phyloP scores from a whole-genome alignment of 2,113 vertebrate species.

The Collichthys lucidus region DNA sequence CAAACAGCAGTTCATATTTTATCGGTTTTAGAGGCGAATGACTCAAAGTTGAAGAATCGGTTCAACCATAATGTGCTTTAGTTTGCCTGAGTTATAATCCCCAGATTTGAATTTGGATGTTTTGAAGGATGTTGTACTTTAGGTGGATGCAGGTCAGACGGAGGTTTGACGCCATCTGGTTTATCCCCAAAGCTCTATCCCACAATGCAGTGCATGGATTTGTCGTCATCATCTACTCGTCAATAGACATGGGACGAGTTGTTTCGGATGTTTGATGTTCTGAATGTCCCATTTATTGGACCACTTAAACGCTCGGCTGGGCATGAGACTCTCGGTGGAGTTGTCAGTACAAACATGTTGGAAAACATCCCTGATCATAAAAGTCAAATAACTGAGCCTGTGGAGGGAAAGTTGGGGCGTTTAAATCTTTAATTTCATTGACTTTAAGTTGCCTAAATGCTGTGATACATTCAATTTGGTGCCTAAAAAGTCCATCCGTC shows the following conservation, averaged over 20 bases:
- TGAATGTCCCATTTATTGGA: neutral
- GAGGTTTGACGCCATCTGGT: slow-evolving; percentile 1
- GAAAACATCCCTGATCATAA: neutral
- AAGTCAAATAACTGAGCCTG: neutral
- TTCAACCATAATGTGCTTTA: slow-evolving; percentile 42
- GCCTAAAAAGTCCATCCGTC: too few relatives aligned
- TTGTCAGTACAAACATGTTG: neutral
- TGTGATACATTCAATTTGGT: too few relatives aligned
- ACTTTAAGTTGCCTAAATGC: too few relatives aligned
- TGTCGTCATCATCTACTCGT: neutral
- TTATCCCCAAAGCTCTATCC: neutral
- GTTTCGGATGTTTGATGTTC: neutral
- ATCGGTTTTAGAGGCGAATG: neutral
- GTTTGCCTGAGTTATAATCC: neutral
- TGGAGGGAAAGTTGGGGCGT: neutral
- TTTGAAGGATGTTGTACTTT: neutral
- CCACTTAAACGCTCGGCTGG: neutral
- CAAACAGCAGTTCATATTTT: neutral
- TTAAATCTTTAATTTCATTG: too few relatives aligned
- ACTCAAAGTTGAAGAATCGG: neutral
- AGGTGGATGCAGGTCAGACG: fast-evolving
- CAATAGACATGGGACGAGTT: neutral
- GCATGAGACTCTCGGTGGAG: neutral
- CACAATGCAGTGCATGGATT: slow-evolving; percentile 1
- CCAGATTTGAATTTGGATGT: neutral